Evolutionary conservation across 1,140 invertebrate species (phyloP), one percentile per base, ranked within the genome.

Genomic region (Apis florea): DNA sequence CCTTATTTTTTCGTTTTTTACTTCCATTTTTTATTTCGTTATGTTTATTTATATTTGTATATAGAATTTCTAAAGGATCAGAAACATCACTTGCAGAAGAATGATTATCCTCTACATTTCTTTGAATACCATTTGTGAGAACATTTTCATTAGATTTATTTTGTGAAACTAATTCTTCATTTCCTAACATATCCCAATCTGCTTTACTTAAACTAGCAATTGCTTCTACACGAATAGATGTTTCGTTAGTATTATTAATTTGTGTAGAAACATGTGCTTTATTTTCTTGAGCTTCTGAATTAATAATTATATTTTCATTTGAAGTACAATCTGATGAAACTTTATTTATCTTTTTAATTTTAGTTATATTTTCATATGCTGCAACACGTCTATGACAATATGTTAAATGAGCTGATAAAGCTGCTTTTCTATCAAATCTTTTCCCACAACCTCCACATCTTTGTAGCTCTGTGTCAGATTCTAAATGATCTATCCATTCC

Each of bases 361-460:
- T 83, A 61, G 56, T 76, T 56, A 63, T 70, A 76, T 81, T 83
- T 79, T 92, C 92, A 66, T 84, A 90, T 0, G 90, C 85, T 53
- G 91, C 91, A 59, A 92, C 89, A 53, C 92, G 88, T 77, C 92
- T 90, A 31, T 91, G 89, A 74, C 93, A 94, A 79, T 91, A 90
- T 70, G 95, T 94, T 40, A 95, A 94, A 91, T 96, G 96, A 21
- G 96, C 95, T 13, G 94, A 94, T 21, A 96, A 92, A 10, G 95
- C 95, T 19, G 95, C 96, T 75, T 95, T 95, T 5, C 95, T 93
- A 86, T 96, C 96, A 89, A 96, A 96, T 31, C 94, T 93, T 80
- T 95, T 95, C 1, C 95, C 95, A 91, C 96, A 96, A 56, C 95
- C 95, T n/a, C 94, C 95, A 89, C 96, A 96, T 59, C 94, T 94